Evolutionary conservation across 2,888 invertebrate species (phyloP).

Genomic region (Electrophaes corylata): DNA sequence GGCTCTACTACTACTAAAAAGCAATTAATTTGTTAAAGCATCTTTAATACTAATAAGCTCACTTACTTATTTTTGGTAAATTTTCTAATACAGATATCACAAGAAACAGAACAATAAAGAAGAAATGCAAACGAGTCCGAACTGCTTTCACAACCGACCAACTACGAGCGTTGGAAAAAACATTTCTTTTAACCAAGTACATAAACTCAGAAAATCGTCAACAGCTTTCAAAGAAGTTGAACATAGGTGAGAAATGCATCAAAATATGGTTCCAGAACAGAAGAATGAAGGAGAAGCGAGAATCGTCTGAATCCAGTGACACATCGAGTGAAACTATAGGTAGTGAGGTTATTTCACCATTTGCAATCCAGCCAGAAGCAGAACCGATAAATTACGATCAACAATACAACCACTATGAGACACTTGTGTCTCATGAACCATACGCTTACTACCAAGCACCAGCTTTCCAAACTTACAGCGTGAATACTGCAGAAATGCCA

Average conservation of each 20-base stretch:
- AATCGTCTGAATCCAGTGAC: conserved; percentile 64
- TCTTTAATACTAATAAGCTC: too few relatives aligned
- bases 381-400: conserved; percentile 6
- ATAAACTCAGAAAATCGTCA: conserved; percentile 86
- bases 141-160: conserved; percentile 91
- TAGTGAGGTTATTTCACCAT: conserved; percentile 29
- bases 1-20: too few relatives aligned
- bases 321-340: conserved; percentile 47
- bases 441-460: conserved; percentile 7
- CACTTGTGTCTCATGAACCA: neutral
- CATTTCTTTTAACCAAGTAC: conserved; percentile 81
- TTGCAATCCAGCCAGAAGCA: conserved; percentile 12
- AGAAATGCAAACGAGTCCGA: conserved; percentile 85
- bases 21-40: too few relatives aligned
- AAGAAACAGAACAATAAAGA: conserved; percentile 52
- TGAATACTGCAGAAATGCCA: conserved; percentile 1
- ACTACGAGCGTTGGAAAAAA: conserved; percentile 85
- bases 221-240: conserved; percentile 85
- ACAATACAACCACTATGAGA: neutral
- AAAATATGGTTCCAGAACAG: conserved; percentile 95
- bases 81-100: conserved; percentile 38
- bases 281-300: conserved; percentile 89
- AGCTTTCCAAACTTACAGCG: neutral
- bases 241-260: conserved; percentile 88
- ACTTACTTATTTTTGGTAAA: too few relatives aligned